Base-by-base conservation (phyloP, 2,113 vertebrate genomes). In the Micronisus gabar region DNA sequence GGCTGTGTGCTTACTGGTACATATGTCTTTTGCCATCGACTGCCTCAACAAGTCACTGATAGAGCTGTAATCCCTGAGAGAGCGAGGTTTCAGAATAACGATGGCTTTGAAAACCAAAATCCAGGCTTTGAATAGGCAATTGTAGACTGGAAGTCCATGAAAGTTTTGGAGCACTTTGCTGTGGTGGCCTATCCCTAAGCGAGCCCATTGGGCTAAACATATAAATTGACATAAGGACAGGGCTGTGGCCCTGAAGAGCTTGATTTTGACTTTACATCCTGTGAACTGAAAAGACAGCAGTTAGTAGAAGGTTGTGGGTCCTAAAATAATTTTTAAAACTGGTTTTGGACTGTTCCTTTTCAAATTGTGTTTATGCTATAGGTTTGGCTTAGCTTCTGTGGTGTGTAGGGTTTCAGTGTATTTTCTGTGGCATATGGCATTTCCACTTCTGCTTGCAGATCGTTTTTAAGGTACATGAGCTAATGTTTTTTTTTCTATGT, bases 11-110 rank as follows among this genome's bases (percentile, higher is more conserved):
- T 1, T 13, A 26, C 32, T 34, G 20, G 15, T 45, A 32, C 15
- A 8, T 5, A 9, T 5, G 30, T 45, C 70, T 71, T 50, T 22
- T 76, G 40, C 58, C 4, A 0, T 56, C 40, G 9, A 0, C 23
- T 41, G 36, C 59, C 59, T 63, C 67, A 38, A 6, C 40, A n/a
- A 61, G 66, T 52, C 41, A 5, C 7, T 13, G 36, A 18, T 16
- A 14, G 41, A 81, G 41, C 34, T 19, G 36, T 38, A 47, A 34
- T 43, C 32, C 5, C 45, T 36, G 27, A 50, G 4, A 12, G 32
- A 13, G 62, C 0, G 3, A 81, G 36, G 32, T 40, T 76, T 43
- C 45, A 36, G 41, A 55, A 11, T 72, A 43, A 43, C 1, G 0
- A 25, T 2, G 1, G 41, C 47, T 56, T 72, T 61, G 40, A 36